phyloP scores from a whole-genome alignment of 2,797 vertebrate species.

The Odontamblyopus lacepedii region DNA sequence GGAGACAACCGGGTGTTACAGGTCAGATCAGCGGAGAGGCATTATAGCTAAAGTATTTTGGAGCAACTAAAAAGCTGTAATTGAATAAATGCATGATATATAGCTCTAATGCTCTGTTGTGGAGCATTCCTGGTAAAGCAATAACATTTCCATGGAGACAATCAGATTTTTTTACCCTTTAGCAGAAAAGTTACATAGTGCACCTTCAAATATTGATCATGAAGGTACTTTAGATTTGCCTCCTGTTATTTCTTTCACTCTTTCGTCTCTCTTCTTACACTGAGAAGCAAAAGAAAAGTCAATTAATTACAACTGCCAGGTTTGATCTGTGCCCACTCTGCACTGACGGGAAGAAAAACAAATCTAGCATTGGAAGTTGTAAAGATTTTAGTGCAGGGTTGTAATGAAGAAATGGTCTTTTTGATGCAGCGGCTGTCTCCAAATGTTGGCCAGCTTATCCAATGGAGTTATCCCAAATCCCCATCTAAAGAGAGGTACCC shows the following conservation, averaged over 20 bases:
- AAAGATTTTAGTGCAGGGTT: constrained; percentile 17
- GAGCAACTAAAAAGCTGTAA: too few relatives aligned
- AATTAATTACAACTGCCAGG: constrained; percentile 59
- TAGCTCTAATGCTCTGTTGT: too few relatives aligned
- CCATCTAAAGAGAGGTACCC: constrained; percentile 63
- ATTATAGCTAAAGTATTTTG: too few relatives aligned
- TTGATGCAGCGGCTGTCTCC: constrained; percentile 58
- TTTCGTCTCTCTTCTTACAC: constrained; percentile 25
- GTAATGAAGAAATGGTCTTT: constrained; percentile 57
- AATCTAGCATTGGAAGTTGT: constrained; percentile 35
- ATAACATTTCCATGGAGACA: background rate
- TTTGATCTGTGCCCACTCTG: constrained; percentile 47
- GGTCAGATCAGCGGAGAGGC: too few relatives aligned
- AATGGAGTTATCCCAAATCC: constrained; percentile 68
- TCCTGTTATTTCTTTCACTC: constrained; percentile 7
- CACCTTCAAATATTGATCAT: background rate
- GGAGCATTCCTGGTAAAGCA: too few relatives aligned
- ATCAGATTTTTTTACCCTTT: background rate
- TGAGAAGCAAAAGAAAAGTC: constrained; percentile 35
- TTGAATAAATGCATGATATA: too few relatives aligned
- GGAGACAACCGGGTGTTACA: background rate
- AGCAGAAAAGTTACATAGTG: background rate
- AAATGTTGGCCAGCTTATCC: constrained; percentile 69
- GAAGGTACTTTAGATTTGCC: background rate
- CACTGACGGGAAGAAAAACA: constrained; percentile 29